These are phyloP conservation scores for Dromaius novaehollandiae DNA, from an alignment of 2,113 vertebrate genomes.

Conservation along the genomic window DNA sequence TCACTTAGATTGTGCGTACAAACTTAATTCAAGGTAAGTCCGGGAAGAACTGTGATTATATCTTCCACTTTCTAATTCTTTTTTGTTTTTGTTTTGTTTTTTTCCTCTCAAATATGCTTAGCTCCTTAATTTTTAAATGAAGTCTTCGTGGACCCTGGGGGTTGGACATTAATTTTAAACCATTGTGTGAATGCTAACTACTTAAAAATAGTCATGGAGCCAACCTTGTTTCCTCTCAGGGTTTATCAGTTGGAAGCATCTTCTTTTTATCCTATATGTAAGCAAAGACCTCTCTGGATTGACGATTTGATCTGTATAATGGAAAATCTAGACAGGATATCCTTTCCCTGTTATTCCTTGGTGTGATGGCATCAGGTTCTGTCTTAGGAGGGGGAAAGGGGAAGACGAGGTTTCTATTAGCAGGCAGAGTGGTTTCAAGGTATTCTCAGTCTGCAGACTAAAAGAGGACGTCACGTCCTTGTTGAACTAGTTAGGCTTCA, in stretches of 20 bases:
- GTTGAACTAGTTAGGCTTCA: slow-evolving; percentile 11
- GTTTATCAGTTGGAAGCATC: slow-evolving; percentile 56
- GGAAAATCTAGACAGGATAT: slow-evolving; percentile 70
- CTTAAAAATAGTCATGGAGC: slow-evolving; percentile 59
- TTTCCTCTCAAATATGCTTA: neutral
- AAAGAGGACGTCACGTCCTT: neutral
- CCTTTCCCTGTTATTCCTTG: slow-evolving; percentile 69
- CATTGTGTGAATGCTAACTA: slow-evolving; percentile 35
- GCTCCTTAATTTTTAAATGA: neutral
- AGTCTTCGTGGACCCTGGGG: neutral
- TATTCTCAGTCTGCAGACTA: neutral
- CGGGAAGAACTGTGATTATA: neutral
- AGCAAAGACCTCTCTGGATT: slow-evolving; percentile 29
- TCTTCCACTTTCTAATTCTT: neutral
- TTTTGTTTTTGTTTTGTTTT: neutral
- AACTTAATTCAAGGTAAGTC: neutral
- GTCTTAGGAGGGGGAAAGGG: slow-evolving; percentile 32
- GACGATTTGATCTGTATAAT: slow-evolving; percentile 46
- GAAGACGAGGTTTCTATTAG: slow-evolving; percentile 42
- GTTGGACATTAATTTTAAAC: slow-evolving; percentile 41
- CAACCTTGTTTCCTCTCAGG: slow-evolving; percentile 54
- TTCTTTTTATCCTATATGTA: slow-evolving; percentile 29
- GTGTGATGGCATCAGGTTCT: slow-evolving; percentile 47
- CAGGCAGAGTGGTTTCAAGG: slow-evolving; percentile 31
- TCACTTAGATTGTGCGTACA: neutral